phyloP scores from a whole-genome alignment of 2,113 vertebrate species.

The Ceratotherium simum region DNA sequence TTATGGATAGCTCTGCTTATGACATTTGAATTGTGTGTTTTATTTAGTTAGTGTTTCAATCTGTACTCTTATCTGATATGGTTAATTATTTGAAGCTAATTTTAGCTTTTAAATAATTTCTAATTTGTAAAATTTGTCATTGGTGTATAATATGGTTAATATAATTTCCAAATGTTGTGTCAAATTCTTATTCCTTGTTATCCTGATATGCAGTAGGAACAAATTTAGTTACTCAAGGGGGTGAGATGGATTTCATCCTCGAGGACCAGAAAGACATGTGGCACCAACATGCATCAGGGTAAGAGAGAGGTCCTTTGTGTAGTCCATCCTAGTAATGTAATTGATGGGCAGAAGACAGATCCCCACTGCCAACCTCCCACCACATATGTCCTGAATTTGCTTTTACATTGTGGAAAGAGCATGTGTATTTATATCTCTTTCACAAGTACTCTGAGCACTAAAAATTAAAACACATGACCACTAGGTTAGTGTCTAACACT shows the following conservation, averaged over 20 bases:
- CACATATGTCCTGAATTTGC: conserved; percentile 16
- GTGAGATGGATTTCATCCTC: background rate
- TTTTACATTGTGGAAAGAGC: background rate
- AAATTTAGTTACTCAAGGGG: background rate
- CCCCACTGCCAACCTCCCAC: background rate
- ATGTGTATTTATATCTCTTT: background rate
- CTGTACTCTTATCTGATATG: background rate
- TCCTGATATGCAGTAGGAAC: background rate
- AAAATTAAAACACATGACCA: background rate
- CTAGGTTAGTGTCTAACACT: background rate
- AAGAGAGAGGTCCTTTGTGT: conserved; percentile 4
- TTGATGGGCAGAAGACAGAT: conserved; percentile 6
- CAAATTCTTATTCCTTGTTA: background rate
- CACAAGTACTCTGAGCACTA: background rate
- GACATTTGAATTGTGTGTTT: background rate
- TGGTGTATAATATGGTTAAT: background rate
- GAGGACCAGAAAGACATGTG: background rate
- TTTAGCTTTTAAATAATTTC: background rate
- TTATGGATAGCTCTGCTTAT: background rate
- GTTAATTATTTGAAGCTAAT: background rate
- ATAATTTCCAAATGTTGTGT: background rate
- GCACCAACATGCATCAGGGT: background rate
- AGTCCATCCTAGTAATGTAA: background rate
- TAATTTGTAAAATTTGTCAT: background rate
- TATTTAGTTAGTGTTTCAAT: background rate